Base-by-base conservation (phyloP, 1,140 invertebrate species). In the Daktulosphaira vitifoliae region DNA sequence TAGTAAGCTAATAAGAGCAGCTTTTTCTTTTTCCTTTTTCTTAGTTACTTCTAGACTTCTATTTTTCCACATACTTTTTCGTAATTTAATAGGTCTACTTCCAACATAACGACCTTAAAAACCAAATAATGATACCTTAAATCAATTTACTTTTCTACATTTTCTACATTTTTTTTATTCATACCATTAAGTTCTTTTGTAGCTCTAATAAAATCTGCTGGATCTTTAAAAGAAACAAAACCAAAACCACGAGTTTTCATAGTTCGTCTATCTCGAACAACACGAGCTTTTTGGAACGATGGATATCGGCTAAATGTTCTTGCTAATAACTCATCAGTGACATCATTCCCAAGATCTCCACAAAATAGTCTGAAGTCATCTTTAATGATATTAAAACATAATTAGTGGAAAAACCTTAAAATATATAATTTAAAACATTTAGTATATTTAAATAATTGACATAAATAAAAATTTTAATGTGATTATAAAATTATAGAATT, bases 241-340 rank as follows among this genome's bases (percentile, higher is more conserved):
- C 96, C 96, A 78, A 96, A 99, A 7, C 96, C 96, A 80, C 97
- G 97, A 49, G 90, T 96, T 78, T 99, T 99, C 73, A 98, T 98
- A 0, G 93, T 96, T 49, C 95, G 77, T 73, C 96, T 96, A 74
- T 99, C 96, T 68, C 96, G 79, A 2, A 99, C 84, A 6, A 99
- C 96, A 76, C 95, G 95, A 0, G 96, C 96, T 74, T 86, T 88
- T 72, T 89, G 81, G 76, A 99, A 99, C 42, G 94, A 96, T 0
- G 88, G 83, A 78, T 91, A 99, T 74, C 95, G 94, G 70, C 88
- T 89, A 72, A 99, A 99, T 1, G 94, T 95, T 71, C 95, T 79
- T 1, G 87, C 85, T 9, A 99, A 77, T 50, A 96, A 82, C 75
- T 99, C 96, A 73, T 99, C 96, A 0, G 94, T 98, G 1, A 98